Evolutionary conservation across 64 coral and sea anemone genomes (phyloP).

Genomic region (Montipora efflorescens): DNA sequence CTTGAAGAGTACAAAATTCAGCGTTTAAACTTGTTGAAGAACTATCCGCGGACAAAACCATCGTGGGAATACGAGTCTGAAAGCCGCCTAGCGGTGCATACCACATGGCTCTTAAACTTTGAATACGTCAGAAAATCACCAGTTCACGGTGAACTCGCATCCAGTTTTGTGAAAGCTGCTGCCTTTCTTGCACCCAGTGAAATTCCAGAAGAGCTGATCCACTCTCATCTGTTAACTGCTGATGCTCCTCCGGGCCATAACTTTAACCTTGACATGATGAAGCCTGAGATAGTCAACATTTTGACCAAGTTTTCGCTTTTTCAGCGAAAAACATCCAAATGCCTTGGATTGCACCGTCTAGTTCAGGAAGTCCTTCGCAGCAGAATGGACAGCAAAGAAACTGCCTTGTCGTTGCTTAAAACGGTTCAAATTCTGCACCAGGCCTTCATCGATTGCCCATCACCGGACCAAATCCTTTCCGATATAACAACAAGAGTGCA

Average conservation of each 20-base stretch:
- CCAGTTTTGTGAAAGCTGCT: neutral
- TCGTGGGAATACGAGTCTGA: constrained; percentile 32
- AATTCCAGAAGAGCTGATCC: constrained; percentile 36
- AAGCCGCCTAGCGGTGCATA: constrained; percentile 52
- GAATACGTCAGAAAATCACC: constrained; percentile 12
- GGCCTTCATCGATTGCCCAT: neutral
- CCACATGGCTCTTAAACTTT: constrained; percentile 74
- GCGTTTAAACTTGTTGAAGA: neutral
- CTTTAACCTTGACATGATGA: neutral
- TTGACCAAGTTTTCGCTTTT: constrained; percentile 47
- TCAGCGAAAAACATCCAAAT: neutral
- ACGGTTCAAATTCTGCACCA: neutral
- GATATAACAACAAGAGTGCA: neutral
- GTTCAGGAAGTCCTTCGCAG: constrained; percentile 46
- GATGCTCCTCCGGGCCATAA: neutral
- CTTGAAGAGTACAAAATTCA: neutral
- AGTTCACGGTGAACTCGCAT: neutral
- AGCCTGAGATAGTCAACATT: neutral
- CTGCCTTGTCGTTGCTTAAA: neutral
- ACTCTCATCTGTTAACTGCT: neutral
- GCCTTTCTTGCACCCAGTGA: constrained; percentile 25
- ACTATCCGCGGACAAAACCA: neutral
- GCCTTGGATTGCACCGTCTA: constrained; percentile 28
- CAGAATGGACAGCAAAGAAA: neutral
- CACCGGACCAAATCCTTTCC: neutral